Evolutionary conservation across 2,113 vertebrate genomes (phyloP).

Genomic region (Merops nubicus): DNA sequence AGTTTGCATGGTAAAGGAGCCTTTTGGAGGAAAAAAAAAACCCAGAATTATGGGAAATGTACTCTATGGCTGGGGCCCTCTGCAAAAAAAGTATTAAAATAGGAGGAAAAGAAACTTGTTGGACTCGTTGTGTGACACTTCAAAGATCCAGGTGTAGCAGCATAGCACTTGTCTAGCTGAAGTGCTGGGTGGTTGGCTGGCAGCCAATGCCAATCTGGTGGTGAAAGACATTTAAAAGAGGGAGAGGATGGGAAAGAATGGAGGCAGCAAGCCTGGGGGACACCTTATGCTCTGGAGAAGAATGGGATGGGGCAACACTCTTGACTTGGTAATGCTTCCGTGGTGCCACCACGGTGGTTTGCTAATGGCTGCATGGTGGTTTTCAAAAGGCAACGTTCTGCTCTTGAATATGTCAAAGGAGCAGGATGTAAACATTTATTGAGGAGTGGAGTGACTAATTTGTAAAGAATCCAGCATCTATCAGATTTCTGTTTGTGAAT

Average conservation of each 20-base stretch:
- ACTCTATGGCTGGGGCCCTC: background rate
- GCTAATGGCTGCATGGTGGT: background rate
- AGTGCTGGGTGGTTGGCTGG: background rate
- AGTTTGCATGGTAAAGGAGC: background rate
- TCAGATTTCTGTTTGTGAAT: background rate
- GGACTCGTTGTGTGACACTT: constrained; percentile 56
- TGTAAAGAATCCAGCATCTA: accelerated
- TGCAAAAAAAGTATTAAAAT: constrained; percentile 22
- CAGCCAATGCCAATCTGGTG: background rate
- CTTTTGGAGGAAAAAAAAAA: background rate
- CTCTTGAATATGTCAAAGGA: background rate
- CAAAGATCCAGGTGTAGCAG: constrained; percentile 37
- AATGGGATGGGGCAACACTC: background rate
- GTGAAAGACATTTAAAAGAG: background rate
- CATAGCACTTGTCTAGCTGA: constrained; percentile 7
- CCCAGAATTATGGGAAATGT: background rate
- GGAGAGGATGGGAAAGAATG: constrained; percentile 12
- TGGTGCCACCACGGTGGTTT: background rate
- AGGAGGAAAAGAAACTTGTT: constrained; percentile 23
- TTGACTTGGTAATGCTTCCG: background rate
- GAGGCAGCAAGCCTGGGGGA: background rate
- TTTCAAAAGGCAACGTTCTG: background rate
- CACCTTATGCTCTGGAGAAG: background rate
- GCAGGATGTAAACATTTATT: background rate
- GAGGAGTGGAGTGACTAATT: background rate